Base-by-base conservation (phyloP, 2,113 vertebrate genomes). In the Poicephalus meyeri region DNA sequence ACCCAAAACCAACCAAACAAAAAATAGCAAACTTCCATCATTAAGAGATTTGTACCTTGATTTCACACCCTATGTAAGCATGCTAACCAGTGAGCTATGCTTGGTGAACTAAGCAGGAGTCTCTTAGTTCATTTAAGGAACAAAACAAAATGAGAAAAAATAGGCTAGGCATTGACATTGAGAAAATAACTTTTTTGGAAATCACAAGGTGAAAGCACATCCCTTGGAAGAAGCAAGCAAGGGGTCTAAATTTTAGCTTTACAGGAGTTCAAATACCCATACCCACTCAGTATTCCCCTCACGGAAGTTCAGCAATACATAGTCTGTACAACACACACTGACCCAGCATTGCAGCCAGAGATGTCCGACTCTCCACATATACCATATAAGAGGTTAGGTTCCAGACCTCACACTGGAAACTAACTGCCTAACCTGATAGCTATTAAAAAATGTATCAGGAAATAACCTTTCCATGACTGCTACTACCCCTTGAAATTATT, bases 301-400 rank as follows among this genome's bases (percentile, higher is more conserved):
- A 1, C 44, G 10, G 14, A 49, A 71, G 6, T 46, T 66, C 42
- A 66, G 37, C 31, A 42, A 16, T 8, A 20, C 1, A 4, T 26
- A n/a, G 5, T 14, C 64, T 37, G 4, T 8, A 12, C 0, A 0
- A 31, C 37, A 16, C 0, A 1, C 35, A 9, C 18, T 21, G 19
- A 61, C 24, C 28, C 35, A 6, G 20, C 4, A 10, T 0, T 17
- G 46, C n/a, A 71, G 46, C 11, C 12, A 41, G 42, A 81, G 14
- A 47, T 3, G 2, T 16, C 39, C 2, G 5, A 1, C 14, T 53
- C 37, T 39, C 15, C 68, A 63, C 13, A 5, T 9, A 6, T 1
- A 41, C 16, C 25, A 16, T 1, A 0, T 9, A 55, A 81, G 28
- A 71, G 42, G 17, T n/a, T 8, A 47, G 65, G 29, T 39, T 81